Evolutionary conservation across 2,888 invertebrate species (phyloP).

Genomic region (Dryomyza anilis): DNA sequence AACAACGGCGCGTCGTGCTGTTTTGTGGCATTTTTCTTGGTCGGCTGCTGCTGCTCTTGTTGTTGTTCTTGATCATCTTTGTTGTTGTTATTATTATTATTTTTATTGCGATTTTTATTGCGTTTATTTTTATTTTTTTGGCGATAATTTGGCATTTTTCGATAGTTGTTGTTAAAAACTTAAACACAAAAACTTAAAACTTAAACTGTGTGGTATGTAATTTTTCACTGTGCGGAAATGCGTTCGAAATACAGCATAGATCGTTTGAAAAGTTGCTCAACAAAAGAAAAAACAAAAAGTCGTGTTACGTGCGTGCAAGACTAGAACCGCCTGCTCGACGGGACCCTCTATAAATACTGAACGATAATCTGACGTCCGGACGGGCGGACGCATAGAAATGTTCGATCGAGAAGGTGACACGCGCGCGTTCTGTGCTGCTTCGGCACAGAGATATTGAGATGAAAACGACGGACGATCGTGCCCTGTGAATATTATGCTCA

Average conservation of each 20-base stretch:
- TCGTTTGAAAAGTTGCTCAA: not conserved
- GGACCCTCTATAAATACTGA: constrained; percentile 6
- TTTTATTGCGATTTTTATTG: constrained; percentile 48
- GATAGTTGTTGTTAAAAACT: no score
- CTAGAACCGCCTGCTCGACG: constrained; percentile 9
- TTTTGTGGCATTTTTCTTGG: not conserved
- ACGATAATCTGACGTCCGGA: not conserved
- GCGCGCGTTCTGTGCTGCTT: not conserved
- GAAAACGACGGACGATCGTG: no score
- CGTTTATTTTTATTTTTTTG: constrained; percentile 51
- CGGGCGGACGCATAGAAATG: not conserved
- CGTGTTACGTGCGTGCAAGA: not conserved
- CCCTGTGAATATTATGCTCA: no score
- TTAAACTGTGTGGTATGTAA: no score
- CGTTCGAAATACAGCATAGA: not conserved
- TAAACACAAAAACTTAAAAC: no score
- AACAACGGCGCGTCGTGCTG: not conserved
- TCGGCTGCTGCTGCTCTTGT: constrained; percentile 24
- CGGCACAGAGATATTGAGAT: no score
- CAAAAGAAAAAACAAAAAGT: no score
- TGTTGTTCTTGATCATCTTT: constrained; percentile 30
- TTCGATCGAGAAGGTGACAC: not conserved
- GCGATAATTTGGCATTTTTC: constrained; percentile 51
- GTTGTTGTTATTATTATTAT: constrained; percentile 29
- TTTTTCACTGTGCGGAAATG: no score